A percentile compares a stretch with the other conserved stretches of the same genome.
Conservation (phyloP, 2,113 vertebrate species). For the Ptilorrhoa leucosticta region DNA sequence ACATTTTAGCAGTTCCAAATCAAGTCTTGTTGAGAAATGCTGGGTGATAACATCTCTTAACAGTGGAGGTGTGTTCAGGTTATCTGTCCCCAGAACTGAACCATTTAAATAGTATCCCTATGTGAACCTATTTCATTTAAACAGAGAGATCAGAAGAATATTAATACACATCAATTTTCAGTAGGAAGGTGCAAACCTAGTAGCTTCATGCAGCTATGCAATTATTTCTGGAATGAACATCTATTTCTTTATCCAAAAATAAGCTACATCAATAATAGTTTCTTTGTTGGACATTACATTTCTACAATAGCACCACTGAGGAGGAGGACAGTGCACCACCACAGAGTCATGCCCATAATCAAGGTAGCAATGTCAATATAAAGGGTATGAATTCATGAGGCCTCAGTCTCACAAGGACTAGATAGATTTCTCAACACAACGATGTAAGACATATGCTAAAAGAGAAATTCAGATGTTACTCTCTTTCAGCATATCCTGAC, state of each 20-base stretch:
- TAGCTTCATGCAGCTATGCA: background rate
- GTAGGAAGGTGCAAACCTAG: background rate
- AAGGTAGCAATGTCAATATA: background rate
- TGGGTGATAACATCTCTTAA: background rate
- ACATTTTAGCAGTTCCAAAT: background rate
- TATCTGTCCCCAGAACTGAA: background rate
- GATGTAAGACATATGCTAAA: background rate
- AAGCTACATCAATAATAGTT: background rate
- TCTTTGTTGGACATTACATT: background rate
- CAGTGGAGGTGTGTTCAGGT: background rate
- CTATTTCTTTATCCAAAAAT: background rate
- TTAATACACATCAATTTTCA: background rate
- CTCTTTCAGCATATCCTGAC: background rate
- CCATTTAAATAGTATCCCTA: background rate
- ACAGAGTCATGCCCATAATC: background rate
- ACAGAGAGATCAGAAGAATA: background rate
- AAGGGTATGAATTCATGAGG: background rate
- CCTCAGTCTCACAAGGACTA: background rate
- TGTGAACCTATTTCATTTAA: background rate
- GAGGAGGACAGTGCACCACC: fast-evolving
- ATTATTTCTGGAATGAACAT: background rate
- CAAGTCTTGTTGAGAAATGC: background rate
- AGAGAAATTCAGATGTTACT: background rate
- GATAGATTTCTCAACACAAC: background rate
- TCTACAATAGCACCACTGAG: background rate